phyloP scores from a whole-genome alignment of 2,888 invertebrate species.

The Tetranychus piercei region DNA sequence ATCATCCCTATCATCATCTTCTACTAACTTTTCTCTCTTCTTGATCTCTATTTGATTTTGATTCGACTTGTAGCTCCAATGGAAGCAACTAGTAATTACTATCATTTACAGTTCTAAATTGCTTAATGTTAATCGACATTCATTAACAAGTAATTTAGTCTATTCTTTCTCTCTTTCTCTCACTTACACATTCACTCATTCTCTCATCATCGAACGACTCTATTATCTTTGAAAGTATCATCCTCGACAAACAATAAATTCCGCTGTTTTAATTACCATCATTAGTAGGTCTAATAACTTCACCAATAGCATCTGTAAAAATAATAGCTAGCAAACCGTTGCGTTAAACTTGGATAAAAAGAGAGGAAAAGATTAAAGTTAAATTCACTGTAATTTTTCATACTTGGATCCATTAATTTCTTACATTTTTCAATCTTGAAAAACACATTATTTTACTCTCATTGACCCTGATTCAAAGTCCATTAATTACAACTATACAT shows the following conservation, averaged over 20 bases:
- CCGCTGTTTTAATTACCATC: neutral
- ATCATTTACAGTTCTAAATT: neutral
- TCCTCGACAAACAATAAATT: neutral
- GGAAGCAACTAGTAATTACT: neutral
- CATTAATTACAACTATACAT: neutral
- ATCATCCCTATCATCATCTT: neutral
- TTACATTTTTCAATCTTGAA: too few relatives aligned
- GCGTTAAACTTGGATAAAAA: neutral
- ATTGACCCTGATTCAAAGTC: neutral
- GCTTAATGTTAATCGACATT: neutral
- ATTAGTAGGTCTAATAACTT: neutral
- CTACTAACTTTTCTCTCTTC: conserved; percentile 3
- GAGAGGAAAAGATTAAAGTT: neutral
- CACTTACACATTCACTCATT: neutral
- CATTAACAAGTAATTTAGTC: neutral
- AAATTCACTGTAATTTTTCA: neutral
- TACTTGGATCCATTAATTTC: neutral
- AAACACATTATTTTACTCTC: neutral
- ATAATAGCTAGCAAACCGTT: neutral
- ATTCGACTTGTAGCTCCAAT: neutral
- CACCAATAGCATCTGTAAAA: neutral
- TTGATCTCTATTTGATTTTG: neutral
- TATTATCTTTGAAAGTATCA: neutral
- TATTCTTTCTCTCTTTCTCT: neutral
- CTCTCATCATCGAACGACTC: neutral